A percentile compares a stretch with the other conserved stretches of the same genome.
Conservation (phyloP, 64 coral and sea anemone species). For the Montipora cactus region DNA sequence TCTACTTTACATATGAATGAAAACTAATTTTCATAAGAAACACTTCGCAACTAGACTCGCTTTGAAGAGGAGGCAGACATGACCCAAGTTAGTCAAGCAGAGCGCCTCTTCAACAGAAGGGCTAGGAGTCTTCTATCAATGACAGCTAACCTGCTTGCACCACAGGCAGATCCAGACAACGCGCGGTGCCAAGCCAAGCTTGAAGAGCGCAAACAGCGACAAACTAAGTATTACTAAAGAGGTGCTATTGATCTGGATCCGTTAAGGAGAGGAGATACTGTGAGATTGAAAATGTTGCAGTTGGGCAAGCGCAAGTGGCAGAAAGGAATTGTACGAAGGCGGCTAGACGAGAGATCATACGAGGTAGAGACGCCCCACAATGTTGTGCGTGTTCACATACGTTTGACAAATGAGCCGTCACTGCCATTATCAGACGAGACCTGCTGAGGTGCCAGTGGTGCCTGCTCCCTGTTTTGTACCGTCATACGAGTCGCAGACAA, state of each 20-base stretch:
- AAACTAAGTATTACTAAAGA: neutral
- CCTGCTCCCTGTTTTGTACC: too few species aligned
- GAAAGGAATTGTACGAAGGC: constrained; percentile 39
- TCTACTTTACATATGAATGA: too few species aligned
- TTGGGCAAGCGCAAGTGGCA: neutral
- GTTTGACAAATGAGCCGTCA: too few species aligned
- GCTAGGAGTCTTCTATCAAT: neutral
- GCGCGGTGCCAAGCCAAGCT: neutral
- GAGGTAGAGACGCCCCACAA: too few species aligned
- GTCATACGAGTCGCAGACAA: too few species aligned
- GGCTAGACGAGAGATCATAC: constrained; percentile 20
- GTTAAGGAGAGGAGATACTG: neutral
- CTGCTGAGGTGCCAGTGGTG: too few species aligned
- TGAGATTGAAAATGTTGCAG: neutral
- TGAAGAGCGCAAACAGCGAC: neutral
- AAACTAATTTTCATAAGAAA: too few species aligned
- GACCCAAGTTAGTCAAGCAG: neutral
- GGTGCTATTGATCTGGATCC: neutral
- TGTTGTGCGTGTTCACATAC: too few species aligned
- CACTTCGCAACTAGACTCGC: too few species aligned
- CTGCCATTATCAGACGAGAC: too few species aligned
- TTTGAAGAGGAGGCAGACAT: too few species aligned
- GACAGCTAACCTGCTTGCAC: neutral
- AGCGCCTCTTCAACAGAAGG: neutral
- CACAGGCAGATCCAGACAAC: neutral